Base-by-base conservation (phyloP, 2,797 vertebrate species). In the Ibycter americanus region DNA sequence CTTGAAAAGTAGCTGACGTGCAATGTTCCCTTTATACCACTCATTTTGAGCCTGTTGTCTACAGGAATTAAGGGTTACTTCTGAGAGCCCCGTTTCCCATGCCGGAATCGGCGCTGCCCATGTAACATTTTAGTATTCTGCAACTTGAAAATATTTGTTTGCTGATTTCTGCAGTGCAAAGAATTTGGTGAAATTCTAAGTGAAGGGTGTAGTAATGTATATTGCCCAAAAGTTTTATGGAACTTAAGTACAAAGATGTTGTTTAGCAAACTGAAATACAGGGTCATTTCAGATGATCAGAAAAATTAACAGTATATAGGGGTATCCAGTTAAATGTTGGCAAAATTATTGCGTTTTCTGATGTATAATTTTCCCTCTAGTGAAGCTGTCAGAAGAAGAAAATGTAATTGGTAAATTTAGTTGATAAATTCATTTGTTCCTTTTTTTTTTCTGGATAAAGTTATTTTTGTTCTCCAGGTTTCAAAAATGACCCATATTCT, bases 11-110 rank as follows among this genome's bases (percentile, higher is more conserved):
- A 63, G 15, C 12, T 36, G n/a, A 7, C 3, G 1, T 6, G 15
- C 40, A 34, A 11, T 8, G 7, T 52, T 62, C 26, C n/a, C 29
- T 47, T 65, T 44, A 25, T 29, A 15, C 4, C 5, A 14, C 7
- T 49, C 4, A 8, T 31, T 78, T 51, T 44, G 38, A 56, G 47
- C 27, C 27, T 34, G 16, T 26, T 83, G 14, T 26, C 55, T 70
- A 9, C 29, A 38, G 7, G 8, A 34, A 25, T n/a, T 46, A 42
- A 26, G 19, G 34, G 12, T 62, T 62, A 6, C 12, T 86, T 54
- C 55, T 68, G 40, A 58, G 8, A 49, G 1, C 2, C 7, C 7
- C 0, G 1, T 46, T 85, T 71, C 54, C n/a, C 9, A 10, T 3
- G 29, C 20, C 49, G 10, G 34, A 73, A 22, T 70, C 8, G 8